Evolutionary conservation across 2,797 vertebrate species (phyloP), one percentile per base, ranked within the genome.

Genomic region (Rhodeus uyekii): DNA sequence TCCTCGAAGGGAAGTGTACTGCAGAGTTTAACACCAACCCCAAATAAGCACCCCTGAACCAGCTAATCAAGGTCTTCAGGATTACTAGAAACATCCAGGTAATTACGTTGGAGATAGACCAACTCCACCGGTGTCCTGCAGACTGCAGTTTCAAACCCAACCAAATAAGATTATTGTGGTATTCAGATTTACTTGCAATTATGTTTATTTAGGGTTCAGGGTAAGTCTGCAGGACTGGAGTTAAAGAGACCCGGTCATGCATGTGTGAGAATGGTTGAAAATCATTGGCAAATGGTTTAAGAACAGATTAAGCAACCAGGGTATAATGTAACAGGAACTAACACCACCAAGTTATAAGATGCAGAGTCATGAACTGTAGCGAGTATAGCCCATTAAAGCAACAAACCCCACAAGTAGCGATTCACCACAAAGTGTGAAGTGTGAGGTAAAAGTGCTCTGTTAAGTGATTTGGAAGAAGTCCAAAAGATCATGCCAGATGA

Each of bases 401-500:
- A 58, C 55, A 55, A 73, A 65, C 22, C 32, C 34, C 27, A 44
- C 2, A 22, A 65, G 7, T 7, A 46, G 18, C 14, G 19, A 46
- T 63, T 44, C n/a, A 63, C 27, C 29, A 27, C 55, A 78, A 55
- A 32, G 44, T 63, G 72, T 44, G 34, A 80, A 64, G 39, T 42
- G 74, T 19, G 72, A 58, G n/a, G 53, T 53, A 53, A 77, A 46
- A 79, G 10, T 27, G n/a, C 6, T 72, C 34, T 2, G 36, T 32
- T 71, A 46, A 61, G 10, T 10, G 34, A 42, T 58, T 38, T 42
- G 48, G 75, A 48, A 22, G 55, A 27, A 58, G 84, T 77, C 78
- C 58, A 87, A 91, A n/a, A 79, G 12, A 86, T 86, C 92, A 94
- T 91, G 91, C 93, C 9, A 71, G 75, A 87, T 80, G 86, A 87